Conservation (phyloP, 2,113 vertebrate species). For the Perca flavescens region DNA sequence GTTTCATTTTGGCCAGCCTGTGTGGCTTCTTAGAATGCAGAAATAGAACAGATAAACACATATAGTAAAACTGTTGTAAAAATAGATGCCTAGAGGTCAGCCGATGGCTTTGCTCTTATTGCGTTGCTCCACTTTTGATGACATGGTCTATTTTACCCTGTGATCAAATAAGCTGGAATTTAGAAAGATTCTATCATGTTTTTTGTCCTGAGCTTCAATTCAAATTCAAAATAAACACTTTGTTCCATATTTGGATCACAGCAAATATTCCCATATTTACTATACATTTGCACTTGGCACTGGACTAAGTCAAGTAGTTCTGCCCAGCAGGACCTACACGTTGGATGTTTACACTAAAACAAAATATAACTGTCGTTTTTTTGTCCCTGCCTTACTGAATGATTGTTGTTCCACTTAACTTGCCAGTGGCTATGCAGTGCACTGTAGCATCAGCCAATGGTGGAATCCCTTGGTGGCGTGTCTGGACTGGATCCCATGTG, state of each 20-base stretch:
- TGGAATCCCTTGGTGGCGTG: slow-evolving; percentile 57
- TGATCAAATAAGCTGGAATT: slow-evolving; percentile 9
- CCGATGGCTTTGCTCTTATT: slow-evolving; percentile 28
- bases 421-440: slow-evolving; percentile 46
- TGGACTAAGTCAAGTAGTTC: slow-evolving; percentile 11
- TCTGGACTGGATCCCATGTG: slow-evolving; percentile 57
- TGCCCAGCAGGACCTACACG: slow-evolving; percentile 42
- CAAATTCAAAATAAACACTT: not conserved
- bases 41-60: slow-evolving; percentile 73
- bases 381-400: slow-evolving; percentile 48
- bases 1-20: slow-evolving; percentile 38
- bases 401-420: slow-evolving; percentile 61
- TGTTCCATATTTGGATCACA: slow-evolving; percentile 14
- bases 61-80: slow-evolving; percentile 48
- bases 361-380: slow-evolving; percentile 55
- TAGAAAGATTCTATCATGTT: not conserved
- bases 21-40: slow-evolving; percentile 47
- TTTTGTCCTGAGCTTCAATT: not conserved
- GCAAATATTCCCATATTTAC: slow-evolving; percentile 36
- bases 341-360: slow-evolving; percentile 69
- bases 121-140: slow-evolving; percentile 37
- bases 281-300: slow-evolving; percentile 20
- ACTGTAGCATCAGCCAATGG: slow-evolving; percentile 48
- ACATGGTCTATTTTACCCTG: slow-evolving; percentile 1
- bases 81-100: slow-evolving; percentile 57